Base-by-base conservation (phyloP, 2,888 invertebrate genomes). In the Hydrotaea diabolus region DNA sequence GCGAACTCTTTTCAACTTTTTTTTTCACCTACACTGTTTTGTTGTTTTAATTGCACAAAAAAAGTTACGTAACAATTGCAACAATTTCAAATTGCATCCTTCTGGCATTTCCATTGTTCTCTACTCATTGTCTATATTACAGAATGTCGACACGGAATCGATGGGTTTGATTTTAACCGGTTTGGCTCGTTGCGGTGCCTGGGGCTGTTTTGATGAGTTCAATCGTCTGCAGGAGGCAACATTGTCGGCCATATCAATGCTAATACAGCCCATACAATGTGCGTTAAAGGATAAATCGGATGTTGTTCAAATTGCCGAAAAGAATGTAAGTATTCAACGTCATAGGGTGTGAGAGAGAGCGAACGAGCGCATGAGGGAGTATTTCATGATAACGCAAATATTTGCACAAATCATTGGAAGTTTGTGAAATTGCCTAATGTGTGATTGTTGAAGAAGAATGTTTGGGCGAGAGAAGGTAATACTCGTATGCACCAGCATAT, bases 191-290 rank as follows among this genome's bases (percentile, higher is more conserved):
- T 96, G 97, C 89, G 98, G 98, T 11, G 98, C 99, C 11, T 99
- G 99, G 99, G 99, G 97, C 15, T 99, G 99, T 92, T 99, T 99
- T 93, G 99, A 99, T 92, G 99, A 99, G 93, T 99, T 99, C 93
- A 99, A 99, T 93, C 96, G 99, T 0, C 93, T 99, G 43, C 97
- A 98, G 88, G 97, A 98, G 90, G 96, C 96, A 59, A 99, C 99
- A 0, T 93, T 99, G 64, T 99, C 99, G 0, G 96, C 98, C 0
- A 97, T 99, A 39, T 97, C 99, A 7, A 98, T 98, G 94, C 96
- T 98, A 90, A 96, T 99, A 86, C 96, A 98, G 87, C 96, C 98
- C 4, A 96, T 99, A 82, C 97, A 99, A 91, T 94, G 94, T 86
- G 95, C 97, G 2, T 94, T 98, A 73, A 95, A 95, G 89, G 94